A percentile compares a stretch with the other conserved stretches of the same genome.
phyloP scores from a whole-genome alignment of 1,140 invertebrate genomes.

The Caenorhabditis latens region DNA sequence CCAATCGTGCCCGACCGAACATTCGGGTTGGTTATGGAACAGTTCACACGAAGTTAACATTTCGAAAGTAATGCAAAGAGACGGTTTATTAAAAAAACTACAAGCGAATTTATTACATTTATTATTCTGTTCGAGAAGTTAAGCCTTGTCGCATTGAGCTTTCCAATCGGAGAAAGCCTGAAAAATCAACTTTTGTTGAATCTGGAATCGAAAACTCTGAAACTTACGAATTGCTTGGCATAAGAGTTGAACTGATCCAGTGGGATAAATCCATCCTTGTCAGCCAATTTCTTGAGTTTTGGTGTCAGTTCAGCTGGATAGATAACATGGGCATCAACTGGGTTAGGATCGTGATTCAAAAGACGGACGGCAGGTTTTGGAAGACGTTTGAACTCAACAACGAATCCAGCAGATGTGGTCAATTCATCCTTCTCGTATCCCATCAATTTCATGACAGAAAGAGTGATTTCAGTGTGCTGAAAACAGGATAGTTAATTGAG shows the following conservation, averaged over 20 bases:
- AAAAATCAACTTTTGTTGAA: not conserved
- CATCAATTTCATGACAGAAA: conserved; percentile 67
- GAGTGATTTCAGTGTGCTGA: conserved; percentile 68
- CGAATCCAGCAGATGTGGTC: conserved; percentile 70
- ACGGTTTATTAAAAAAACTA: not conserved
- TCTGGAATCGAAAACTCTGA: not conserved
- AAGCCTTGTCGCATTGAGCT: conserved; percentile 1
- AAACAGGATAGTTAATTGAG: not conserved
- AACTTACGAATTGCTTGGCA: conserved; percentile 53
- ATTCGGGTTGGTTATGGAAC: too few species aligned
- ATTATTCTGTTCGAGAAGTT: not conserved
- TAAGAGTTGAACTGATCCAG: conserved; percentile 48
- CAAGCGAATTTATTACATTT: not conserved
- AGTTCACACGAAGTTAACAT: too few species aligned
- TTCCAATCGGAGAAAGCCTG: conserved; percentile 58
- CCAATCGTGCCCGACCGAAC: too few species aligned
- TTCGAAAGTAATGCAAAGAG: too few species aligned
- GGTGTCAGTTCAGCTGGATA: conserved; percentile 61
- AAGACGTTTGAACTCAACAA: conserved; percentile 60
- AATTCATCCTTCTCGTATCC: conserved; percentile 61
- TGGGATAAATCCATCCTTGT: conserved; percentile 61
- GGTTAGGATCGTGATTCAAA: conserved; percentile 67
- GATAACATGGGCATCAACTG: conserved; percentile 67
- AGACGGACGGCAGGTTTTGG: conserved; percentile 52
- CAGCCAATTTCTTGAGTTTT: conserved; percentile 53